These are phyloP conservation scores for Nematolebias whitei DNA, from an alignment of 2,113 vertebrate genomes.

Conservation along the genomic window DNA sequence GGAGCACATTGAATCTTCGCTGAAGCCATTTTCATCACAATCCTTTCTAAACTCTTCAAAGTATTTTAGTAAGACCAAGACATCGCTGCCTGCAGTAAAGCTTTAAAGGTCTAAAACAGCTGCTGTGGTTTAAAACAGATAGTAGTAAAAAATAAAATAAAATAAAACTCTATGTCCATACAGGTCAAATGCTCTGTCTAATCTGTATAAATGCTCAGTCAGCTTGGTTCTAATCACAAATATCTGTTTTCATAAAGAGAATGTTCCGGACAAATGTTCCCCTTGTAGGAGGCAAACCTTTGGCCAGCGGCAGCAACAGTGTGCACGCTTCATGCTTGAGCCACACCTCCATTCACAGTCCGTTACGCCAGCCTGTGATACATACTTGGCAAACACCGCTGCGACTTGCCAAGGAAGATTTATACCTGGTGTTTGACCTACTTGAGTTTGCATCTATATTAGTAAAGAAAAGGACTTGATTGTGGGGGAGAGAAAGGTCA, in stretches of 20 bases:
- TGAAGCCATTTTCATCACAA: conserved; percentile 7
- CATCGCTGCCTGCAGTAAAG: conserved; percentile 34
- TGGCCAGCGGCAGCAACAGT: conserved; percentile 77
- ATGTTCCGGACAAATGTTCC: conserved; percentile 87
- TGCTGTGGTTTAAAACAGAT: conserved; percentile 16
- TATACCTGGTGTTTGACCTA: conserved; percentile 96
- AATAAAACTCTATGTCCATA: conserved; percentile 15
- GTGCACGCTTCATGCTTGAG: conserved; percentile 82
- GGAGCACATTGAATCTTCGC: conserved; percentile 32
- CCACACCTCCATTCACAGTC: conserved; percentile 80
- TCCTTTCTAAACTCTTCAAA: conserved; percentile 29
- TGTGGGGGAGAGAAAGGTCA: conserved; percentile 94
- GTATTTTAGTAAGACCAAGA: conserved; percentile 19
- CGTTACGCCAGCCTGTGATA: conserved; percentile 85
- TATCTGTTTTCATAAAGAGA: conserved; percentile 79
- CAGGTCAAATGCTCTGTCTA: too few species aligned
- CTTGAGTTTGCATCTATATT: conserved; percentile 95
- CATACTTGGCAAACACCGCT: conserved; percentile 85
- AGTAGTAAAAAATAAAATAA: conserved; percentile 9
- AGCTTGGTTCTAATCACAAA: conserved; percentile 81
- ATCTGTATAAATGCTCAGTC: conserved; percentile 65
- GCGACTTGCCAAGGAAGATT: conserved; percentile 89
- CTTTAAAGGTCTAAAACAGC: conserved; percentile 44
- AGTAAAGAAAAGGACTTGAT: conserved; percentile 89
- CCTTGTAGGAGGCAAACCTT: conserved; percentile 87